Evolutionary conservation across 2,797 vertebrate genomes (phyloP), one percentile per base, ranked within the genome.

Genomic region (Girardinus metallicus): DNA sequence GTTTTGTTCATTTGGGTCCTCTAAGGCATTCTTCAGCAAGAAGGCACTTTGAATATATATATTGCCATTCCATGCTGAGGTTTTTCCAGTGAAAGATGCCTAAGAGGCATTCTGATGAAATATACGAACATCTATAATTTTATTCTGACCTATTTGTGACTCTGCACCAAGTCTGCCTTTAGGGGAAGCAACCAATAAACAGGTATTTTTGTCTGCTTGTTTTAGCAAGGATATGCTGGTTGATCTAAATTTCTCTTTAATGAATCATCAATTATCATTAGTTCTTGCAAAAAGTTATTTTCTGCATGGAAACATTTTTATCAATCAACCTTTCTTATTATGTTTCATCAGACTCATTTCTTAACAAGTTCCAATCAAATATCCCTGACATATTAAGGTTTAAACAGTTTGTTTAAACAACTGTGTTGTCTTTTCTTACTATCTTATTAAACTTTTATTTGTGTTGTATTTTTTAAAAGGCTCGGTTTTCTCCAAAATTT

Each of bases 91-190:
- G 18, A 51, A 70, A 55, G 36, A 34, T 11, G 16, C 31, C 62
- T 29, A 80, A 49, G 23, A 62, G 36, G 68, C 43, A 47, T 46
- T 46, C 70, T 34, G 72, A 74, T 74, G 23, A 64, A 31, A 29
- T 70, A 41, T 34, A 66, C 18, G 46, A 57, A 75, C 15, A 47
- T 41, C 41, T 80, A 41, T 13, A 36, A 26, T 43, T 66, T 79
- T 49, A 68, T 51, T 66, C 2, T 74, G 2, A 68, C 64, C 46
- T 5, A 70, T 70, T n/a, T 41, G 66, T 70, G 39, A n/a, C 66
- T 70, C 2, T 70, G 66, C 41, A 39, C 6, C 26, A n/a, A n/a
- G 66, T 13, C 23, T 70, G 11, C 66, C 55, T 60, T 60, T 6
- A 60, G 12, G 55, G n/a, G 55, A 4, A 60, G 55, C 55, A 60